A percentile compares a stretch with the other conserved stretches of the same genome.
Conservation (phyloP, 1,140 invertebrate species). For the Drosophila rhopaloa region DNA sequence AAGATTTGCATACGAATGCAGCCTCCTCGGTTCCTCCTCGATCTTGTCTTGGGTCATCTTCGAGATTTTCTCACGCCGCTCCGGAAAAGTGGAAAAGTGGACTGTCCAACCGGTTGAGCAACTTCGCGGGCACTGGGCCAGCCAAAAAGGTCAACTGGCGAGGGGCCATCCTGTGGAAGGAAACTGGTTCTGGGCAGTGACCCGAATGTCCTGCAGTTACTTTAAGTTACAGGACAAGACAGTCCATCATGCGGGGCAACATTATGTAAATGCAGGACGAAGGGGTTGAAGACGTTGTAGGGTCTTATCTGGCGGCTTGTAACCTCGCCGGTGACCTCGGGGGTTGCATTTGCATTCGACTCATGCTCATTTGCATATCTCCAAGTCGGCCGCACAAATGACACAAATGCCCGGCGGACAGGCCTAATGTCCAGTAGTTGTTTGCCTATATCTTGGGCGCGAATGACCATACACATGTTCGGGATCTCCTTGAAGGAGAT, state of each 20-base stretch:
- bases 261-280: conserved; percentile 40
- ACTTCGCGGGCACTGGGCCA: conserved; percentile 26
- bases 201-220: conserved; percentile 74
- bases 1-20: conserved; percentile 69
- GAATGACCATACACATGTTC: conserved; percentile 56
- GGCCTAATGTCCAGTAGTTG: conserved; percentile 62
- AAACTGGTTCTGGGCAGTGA: conserved; percentile 75
- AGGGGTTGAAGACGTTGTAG: conserved; percentile 40
- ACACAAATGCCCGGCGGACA: conserved; percentile 41
- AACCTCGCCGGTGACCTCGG: conserved; percentile 54
- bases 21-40: not conserved
- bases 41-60: conserved; percentile 63
- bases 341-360: conserved; percentile 53
- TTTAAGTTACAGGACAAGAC: conserved; percentile 63
- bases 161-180: conserved; percentile 33
- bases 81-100: conserved; percentile 81
- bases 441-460: conserved; percentile 8
- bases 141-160: conserved; percentile 23
- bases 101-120: conserved; percentile 79
- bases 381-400: conserved; percentile 13
- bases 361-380: conserved; percentile 66
- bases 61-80: conserved; percentile 74
- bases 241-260: conserved; percentile 67
- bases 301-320: conserved; percentile 44
- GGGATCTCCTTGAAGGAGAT: conserved; percentile 39